Evolutionary conservation across 2,797 vertebrate species (phyloP).

Genomic region (Gorsachius magnificus): DNA sequence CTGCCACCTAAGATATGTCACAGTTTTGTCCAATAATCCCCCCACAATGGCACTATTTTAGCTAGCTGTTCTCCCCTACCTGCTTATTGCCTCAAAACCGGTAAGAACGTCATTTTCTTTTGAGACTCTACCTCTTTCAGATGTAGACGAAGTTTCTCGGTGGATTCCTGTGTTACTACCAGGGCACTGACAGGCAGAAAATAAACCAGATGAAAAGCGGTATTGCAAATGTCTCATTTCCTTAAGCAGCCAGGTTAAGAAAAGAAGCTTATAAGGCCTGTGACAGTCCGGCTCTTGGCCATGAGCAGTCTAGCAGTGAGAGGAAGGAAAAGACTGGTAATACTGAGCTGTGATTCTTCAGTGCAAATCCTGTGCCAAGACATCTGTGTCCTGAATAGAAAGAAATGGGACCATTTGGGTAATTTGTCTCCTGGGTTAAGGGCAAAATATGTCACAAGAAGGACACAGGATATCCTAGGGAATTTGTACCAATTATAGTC

Average conservation of each 20-base stretch:
- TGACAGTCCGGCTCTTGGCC: not conserved
- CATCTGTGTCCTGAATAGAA: constrained; percentile 40
- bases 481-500: constrained; percentile 6
- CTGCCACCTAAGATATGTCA: not conserved
- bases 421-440: not conserved
- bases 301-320: not conserved
- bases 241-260: not conserved
- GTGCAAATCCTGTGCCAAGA: constrained; percentile 25
- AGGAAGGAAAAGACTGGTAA: constrained; percentile 34
- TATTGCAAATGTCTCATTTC: constrained; percentile 15
- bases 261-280: not conserved
- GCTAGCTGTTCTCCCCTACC: not conserved
- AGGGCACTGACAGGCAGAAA: not conserved
- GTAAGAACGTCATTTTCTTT: not conserved
- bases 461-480: constrained; percentile 46
- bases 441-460: constrained; percentile 27
- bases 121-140: not conserved
- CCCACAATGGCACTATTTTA: not conserved
- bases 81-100: not conserved
- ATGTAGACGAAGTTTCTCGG: not conserved
- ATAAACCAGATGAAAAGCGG: not conserved
- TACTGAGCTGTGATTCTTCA: not conserved
- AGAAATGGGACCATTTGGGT: not conserved
- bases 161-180: not conserved
- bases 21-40: not conserved